Percentiles rank a stretch among this genome's conserved stretches.
Evolutionary conservation across 92 coral and sea anemone genomes (phyloP).

Genomic region (Actinernus sp.): DNA sequence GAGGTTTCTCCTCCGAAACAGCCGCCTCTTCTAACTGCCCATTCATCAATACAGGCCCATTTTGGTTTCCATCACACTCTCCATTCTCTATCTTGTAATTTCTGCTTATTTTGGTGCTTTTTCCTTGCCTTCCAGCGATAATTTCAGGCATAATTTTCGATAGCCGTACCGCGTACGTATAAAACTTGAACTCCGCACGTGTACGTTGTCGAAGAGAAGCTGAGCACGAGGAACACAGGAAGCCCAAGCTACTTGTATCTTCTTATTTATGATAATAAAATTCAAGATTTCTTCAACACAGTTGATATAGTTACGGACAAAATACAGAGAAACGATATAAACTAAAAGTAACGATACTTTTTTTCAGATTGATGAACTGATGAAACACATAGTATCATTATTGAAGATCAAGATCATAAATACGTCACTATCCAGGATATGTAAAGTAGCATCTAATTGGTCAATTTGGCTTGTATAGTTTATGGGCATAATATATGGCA

Average conservation of each 20-base stretch:
- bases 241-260: not conserved
- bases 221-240: not conserved
- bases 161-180: not conserved
- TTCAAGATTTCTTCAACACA: not conserved
- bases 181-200: slow-evolving; percentile 4
- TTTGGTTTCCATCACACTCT: slow-evolving; percentile 49
- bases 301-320: too few relatives aligned
- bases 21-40: slow-evolving; percentile 30
- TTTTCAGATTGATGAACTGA: too few relatives aligned
- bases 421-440: too few relatives aligned
- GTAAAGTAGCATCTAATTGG: too few relatives aligned
- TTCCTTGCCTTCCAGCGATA: slow-evolving; percentile 10
- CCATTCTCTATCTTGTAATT: slow-evolving; percentile 35
- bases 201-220: not conserved
- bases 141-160: slow-evolving; percentile 31
- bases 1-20: slow-evolving; percentile 26
- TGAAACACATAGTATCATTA: too few relatives aligned
- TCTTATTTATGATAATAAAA: not conserved
- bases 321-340: too few relatives aligned
- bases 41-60: slow-evolving; percentile 21
- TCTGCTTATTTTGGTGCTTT: slow-evolving; percentile 6
- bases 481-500: too few relatives aligned
- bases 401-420: too few relatives aligned
- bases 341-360: too few relatives aligned
- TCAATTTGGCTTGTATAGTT: too few relatives aligned